Conservation (phyloP, 2,113 vertebrate genomes). For the Clinocottus analis region DNA sequence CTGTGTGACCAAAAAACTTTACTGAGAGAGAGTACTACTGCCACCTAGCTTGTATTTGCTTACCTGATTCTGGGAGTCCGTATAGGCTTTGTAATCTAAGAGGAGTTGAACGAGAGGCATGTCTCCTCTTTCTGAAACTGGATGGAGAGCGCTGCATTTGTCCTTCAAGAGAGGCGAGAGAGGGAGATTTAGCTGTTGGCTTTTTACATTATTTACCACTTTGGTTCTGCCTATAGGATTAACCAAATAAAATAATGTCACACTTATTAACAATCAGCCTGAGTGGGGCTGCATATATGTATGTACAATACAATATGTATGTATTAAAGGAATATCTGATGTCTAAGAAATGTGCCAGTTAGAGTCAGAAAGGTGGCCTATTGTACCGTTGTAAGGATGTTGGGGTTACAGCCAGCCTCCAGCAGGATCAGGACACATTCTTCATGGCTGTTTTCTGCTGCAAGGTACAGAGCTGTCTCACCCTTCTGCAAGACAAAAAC, state of each 20-base stretch:
- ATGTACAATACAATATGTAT: not conserved
- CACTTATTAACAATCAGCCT: too few species aligned
- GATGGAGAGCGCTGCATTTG: slow-evolving; percentile 81
- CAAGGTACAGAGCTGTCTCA: slow-evolving; percentile 89
- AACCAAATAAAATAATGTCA: not conserved
- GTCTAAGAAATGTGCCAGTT: not conserved
- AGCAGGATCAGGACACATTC: slow-evolving; percentile 86
- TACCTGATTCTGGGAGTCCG: slow-evolving; percentile 83
- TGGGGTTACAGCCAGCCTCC: slow-evolving; percentile 87
- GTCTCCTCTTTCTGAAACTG: slow-evolving; percentile 84
- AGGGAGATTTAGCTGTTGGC: not conserved
- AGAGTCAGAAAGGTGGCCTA: not conserved
- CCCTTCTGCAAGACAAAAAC: slow-evolving; percentile 78
- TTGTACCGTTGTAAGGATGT: slow-evolving; percentile 84
- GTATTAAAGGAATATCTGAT: not conserved
- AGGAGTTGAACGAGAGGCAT: slow-evolving; percentile 85
- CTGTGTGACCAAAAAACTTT: not conserved
- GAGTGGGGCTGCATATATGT: not conserved
- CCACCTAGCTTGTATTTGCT: slow-evolving; percentile 53
- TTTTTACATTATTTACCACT: not conserved
- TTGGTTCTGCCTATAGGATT: not conserved
- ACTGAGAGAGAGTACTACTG: slow-evolving; percentile 14
- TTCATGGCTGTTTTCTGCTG: slow-evolving; percentile 84
- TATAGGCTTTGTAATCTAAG: slow-evolving; percentile 78
- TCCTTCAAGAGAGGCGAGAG: slow-evolving; percentile 69